Base-by-base conservation (phyloP, 2,113 vertebrate genomes). In the Paradoxurus hermaphroditus region DNA sequence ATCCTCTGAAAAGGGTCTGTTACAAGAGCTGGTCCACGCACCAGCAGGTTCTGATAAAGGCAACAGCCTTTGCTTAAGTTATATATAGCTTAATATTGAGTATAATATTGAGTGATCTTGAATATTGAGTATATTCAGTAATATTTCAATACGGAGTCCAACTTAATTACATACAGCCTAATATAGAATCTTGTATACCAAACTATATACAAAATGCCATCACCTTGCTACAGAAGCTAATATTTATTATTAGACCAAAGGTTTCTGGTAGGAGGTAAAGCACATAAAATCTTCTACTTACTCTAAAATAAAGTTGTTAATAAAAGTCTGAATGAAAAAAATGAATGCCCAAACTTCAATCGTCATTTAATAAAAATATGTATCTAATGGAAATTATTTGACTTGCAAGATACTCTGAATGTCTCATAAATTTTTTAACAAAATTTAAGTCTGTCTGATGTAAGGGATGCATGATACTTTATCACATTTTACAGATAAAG, bases 391-490 rank as follows among this genome's bases (percentile, higher is more conserved):
- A 81, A 90, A 89, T 82, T 81, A 86, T 70, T 73, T 82, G 34
- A 63, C 10, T 63, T 86, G 1, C 41, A 87, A 91, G 39, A 53
- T 84, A 62, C 27, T 68, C 63, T 78, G 49, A 84, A 79, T 79
- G 53, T 81, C 63, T 86, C 31, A 84, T 39, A 46, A 72, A 59
- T 53, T 90, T 90, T 92, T 77, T 70, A 34, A 88, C 5, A 56
- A 92, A 83, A 59, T 95, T 78, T 97, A 59, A 82, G 41, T 78
- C 44, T 94, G 31, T 23, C 19, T 95, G n/a, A 65, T 67, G 56
- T 49, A 73, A 95, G 7, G 9, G 10, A 84, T 90, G 2, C 7
- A 13, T 56, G 27, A 21, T 67, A 67, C 44, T 84, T 56, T 62
- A 46, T 67, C 63, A 70, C 21, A 63, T 53, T 78, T 85, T 51